Evolutionary conservation across 2,113 vertebrate genomes (phyloP), one percentile per base, ranked within the genome.

Genomic region (Leucoraja erinaceus): DNA sequence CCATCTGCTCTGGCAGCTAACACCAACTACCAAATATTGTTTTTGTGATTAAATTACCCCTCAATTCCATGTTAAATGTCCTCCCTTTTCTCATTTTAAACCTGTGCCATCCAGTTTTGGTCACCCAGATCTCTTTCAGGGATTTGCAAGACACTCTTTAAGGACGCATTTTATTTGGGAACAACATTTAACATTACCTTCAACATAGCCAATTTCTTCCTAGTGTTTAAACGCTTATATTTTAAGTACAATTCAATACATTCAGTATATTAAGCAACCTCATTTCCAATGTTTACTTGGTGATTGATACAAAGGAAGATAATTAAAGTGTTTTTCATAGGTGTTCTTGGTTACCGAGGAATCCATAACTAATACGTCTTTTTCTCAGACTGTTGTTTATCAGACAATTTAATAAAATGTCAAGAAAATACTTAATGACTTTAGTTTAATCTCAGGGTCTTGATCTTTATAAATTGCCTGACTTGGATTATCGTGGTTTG

Each of bases 361-460:
- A 91, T 70, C 31, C 90, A 74, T 72, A 54, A 12, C 20, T 12
- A 72, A 91, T 91, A 33, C 25, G 4, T 3, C 20, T 72, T 74
- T 9, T 25, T 20, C 22, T 72, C 38, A 22, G 3, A 54, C 61
- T 91, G 31, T 74, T 3, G 25, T 72, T 72, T 66, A 90, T 66
- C 61, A 90, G 28, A 90, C 14, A 33, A 63, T 68, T 90, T 90
- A 66, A 68, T 61, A 59, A 86, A 61, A 91, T 91, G 66, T 20
- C 4, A 91, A 9, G 33, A 22, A 54, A 91, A 54, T 31, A 88
- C 1, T 10, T 72, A 72, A 91, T 72, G n/a, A 38, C 66, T 91
- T 91, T 70, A 54, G 31, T 91, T 74, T 74, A 91, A 91, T 72
- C 63, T 91, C 33, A 47, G 33, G 88, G 68, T 47, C 31, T 91